phyloP scores from a whole-genome alignment of 1,140 invertebrate species.

The Pteromalus puparum region DNA sequence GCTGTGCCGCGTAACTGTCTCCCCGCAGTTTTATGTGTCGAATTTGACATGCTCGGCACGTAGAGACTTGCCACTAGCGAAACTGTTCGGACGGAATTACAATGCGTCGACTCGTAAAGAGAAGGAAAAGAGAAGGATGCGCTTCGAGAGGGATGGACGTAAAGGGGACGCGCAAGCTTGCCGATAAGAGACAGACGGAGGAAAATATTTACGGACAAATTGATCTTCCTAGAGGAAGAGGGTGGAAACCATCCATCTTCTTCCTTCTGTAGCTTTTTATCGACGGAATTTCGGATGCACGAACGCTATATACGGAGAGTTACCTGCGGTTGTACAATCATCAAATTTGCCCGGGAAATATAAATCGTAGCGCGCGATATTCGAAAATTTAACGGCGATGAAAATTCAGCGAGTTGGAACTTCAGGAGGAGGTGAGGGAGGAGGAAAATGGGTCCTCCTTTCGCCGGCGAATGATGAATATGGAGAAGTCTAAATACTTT shows the following conservation, averaged over 20 bases:
- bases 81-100: constrained; percentile 74
- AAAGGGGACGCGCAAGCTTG: background rate
- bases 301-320: too few species aligned
- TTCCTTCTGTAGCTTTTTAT: background rate
- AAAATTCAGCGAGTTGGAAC: constrained; percentile 41
- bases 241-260: background rate
- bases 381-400: constrained; percentile 31
- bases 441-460: background rate
- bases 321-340: background rate
- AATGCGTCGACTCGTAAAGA: constrained; percentile 68
- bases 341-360: constrained; percentile 35
- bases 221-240: background rate
- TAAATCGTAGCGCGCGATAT: background rate
- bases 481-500: constrained; percentile 47
- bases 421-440: background rate
- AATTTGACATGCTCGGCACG: constrained; percentile 74
- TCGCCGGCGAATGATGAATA: constrained; percentile 34
- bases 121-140: constrained; percentile 59
- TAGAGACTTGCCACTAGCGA: constrained; percentile 73
- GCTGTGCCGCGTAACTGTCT: constrained; percentile 66
- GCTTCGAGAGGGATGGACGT: background rate
- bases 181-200: constrained; percentile 50
- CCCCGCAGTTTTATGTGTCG: constrained; percentile 73
- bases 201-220: constrained; percentile 33
- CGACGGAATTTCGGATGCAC: background rate